phyloP scores from a whole-genome alignment of 64 coral and sea anemone genomes.

The Dendronephthya gigantea region DNA sequence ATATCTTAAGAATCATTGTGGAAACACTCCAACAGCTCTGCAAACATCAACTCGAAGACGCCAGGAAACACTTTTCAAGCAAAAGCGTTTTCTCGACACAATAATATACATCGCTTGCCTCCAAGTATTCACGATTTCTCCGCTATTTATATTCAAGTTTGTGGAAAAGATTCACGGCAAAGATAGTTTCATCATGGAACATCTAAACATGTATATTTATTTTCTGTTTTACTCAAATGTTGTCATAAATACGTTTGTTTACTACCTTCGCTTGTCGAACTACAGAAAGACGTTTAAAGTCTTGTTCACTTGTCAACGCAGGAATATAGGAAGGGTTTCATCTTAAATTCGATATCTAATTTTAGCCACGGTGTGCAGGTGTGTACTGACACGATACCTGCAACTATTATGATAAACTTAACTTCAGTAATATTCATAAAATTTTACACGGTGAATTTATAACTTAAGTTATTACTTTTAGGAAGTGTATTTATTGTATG shows the following conservation, averaged over 20 bases:
- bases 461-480: too few species aligned
- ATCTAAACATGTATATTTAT: neutral
- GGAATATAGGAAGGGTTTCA: too few species aligned
- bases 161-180: neutral
- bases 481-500: too few species aligned
- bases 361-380: too few species aligned
- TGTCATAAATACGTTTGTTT: neutral
- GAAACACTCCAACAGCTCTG: neutral
- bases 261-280: neutral
- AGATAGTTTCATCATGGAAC: neutral
- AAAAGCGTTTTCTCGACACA: neutral
- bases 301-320: neutral
- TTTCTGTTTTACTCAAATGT: neutral
- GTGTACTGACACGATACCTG: too few species aligned
- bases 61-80: neutral
- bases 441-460: too few species aligned
- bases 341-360: too few species aligned
- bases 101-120: neutral
- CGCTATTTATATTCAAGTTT: neutral
- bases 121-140: neutral
- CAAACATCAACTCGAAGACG: neutral
- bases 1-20: neutral
- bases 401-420: too few species aligned
- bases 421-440: too few species aligned
- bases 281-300: neutral